Evolutionary conservation across 2,888 invertebrate species (phyloP), one percentile per base, ranked within the genome.

Genomic region (Toxonevra muliebris): DNA sequence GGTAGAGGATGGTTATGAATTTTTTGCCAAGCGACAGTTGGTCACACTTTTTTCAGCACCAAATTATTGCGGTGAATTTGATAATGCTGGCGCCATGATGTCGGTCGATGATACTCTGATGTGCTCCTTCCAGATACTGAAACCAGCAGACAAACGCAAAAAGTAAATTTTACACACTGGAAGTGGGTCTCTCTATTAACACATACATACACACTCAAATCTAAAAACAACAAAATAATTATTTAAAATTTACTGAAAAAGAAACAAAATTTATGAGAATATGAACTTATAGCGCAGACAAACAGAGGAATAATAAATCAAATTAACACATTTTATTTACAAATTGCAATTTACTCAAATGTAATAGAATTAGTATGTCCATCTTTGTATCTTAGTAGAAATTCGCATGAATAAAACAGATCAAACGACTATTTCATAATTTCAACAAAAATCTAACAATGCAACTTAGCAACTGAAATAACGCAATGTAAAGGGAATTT

Each of bases 111-210:
- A 99, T 86, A 96, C 97, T 72, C 89, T 99, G 75, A 98, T 99
- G 98, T 99, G 98, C 90, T 98, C 98, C 87, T 99, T 99, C 91
- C 92, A 95, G 87, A 95, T 95, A 83, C 87, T 95, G 84, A 95
- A 95, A 89, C 99, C 98, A 82, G 98, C 98, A 68, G 98, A 99
- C 88, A 99, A 98, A 87, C 94, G 98, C 89, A 98, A 98, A 88
- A 82, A 82, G 79, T 82, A 82, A 82, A 81, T 64, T 2, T 30
- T 30, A 30, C 2, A 30, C 58, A 40, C 58, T 65, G 50, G 50
- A 52, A 41, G 65, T 59, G 59, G 15, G 48, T n/a, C 13, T 42
- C 58, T 57, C 48, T 45, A 53, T 54, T 65, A 20, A 50, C 59
- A 55, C 13, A 65, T 65, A 43, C 57, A 50, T 55, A 40, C 41